Evolutionary conservation across 2,888 invertebrate species (phyloP).

Genomic region (Drosophila acutilabella): DNA sequence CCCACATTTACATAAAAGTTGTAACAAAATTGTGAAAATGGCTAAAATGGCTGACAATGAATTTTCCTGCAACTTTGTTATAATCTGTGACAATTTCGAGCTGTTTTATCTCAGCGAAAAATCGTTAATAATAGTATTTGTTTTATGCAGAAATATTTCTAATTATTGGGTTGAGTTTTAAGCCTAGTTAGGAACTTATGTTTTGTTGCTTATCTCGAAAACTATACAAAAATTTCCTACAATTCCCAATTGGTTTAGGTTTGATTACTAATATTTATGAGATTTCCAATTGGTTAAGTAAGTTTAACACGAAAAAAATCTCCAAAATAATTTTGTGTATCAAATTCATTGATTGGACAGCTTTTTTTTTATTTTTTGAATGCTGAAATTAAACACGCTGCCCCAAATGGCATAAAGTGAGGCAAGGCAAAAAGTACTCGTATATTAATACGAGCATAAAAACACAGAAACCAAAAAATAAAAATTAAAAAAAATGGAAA

Average conservation of each 20-base stretch:
- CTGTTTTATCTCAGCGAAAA: background rate
- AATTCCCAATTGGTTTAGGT: background rate
- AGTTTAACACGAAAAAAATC: conserved; percentile 4
- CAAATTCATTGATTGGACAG: conserved; percentile 53
- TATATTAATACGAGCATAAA: conserved; percentile 58
- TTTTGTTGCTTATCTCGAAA: no score
- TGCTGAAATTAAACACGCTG: conserved; percentile 60
- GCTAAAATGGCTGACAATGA: background rate
- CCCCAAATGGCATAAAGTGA: conserved; percentile 44
- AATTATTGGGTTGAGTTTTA: no score
- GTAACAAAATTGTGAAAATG: conserved; percentile 19
- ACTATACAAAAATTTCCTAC: background rate
- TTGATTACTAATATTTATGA: background rate
- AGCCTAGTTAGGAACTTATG: background rate
- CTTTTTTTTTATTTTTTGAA: conserved; percentile 21
- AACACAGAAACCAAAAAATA: conserved; percentile 6
- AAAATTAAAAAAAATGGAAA: conserved; percentile 22
- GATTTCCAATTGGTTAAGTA: background rate
- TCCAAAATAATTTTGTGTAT: conserved; percentile 43
- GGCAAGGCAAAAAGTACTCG: conserved; percentile 13
- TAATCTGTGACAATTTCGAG: background rate
- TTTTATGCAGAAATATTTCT: background rate
- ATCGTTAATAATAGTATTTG: background rate
- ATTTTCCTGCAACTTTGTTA: background rate
- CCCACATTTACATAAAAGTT: conserved; percentile 50